These are phyloP conservation scores for Eudasyphora cyanicolor DNA, from an alignment of 2,888 invertebrate species.

Conservation along the genomic window DNA sequence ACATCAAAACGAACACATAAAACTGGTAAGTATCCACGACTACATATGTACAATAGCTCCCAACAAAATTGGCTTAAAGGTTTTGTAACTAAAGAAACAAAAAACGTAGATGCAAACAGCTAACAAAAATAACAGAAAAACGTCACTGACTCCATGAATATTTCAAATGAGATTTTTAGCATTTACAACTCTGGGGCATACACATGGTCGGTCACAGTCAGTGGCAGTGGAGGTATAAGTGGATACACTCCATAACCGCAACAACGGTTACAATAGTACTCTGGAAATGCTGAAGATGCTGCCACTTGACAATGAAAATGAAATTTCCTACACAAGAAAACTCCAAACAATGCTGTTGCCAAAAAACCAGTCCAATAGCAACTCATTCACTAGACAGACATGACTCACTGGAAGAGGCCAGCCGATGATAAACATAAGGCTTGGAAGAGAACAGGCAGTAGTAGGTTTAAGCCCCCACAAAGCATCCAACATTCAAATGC, in stretches of 20 bases:
- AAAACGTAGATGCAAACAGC: background rate
- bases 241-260: background rate
- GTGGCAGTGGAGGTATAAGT: background rate
- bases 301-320: slow-evolving; percentile 5
- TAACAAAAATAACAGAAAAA: background rate
- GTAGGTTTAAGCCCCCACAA: background rate
- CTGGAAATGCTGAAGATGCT: background rate
- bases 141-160: background rate
- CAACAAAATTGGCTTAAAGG: slow-evolving; percentile 12
- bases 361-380: background rate
- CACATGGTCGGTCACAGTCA: background rate
- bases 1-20: background rate
- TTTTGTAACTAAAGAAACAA: slow-evolving; percentile 3
- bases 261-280: background rate
- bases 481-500: background rate
- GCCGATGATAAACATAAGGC: background rate
- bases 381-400: background rate
- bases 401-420: background rate
- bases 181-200: background rate
- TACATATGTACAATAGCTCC: too few relatives aligned
- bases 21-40: background rate
- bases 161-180: slow-evolving; percentile 14
- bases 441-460: background rate
- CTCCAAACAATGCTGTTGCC: background rate
- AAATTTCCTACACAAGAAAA: background rate